Evolutionary conservation across 53 echinoderm and acorn worm genomes (phyloP).

Genomic region (Patiria pectinifera): DNA sequence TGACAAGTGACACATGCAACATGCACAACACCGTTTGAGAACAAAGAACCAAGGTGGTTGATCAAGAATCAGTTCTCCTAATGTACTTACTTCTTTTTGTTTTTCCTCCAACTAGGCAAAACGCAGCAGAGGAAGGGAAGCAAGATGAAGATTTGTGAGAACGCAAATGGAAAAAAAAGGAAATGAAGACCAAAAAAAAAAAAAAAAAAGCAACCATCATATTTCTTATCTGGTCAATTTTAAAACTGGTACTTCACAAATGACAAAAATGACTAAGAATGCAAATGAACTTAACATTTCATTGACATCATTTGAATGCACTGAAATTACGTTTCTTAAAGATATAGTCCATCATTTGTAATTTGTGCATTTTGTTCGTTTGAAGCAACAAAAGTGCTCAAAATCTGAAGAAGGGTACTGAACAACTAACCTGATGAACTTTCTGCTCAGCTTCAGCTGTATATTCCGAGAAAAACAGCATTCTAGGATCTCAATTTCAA

Average conservation of each 20-base stretch:
- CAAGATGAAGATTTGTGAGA: slow-evolving; percentile 9
- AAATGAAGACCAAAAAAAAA: slow-evolving; percentile 17
- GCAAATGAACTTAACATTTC: no score
- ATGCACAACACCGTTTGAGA: slow-evolving; percentile 14
- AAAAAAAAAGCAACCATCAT: background rate
- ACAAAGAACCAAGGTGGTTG: background rate
- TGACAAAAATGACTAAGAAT: no score
- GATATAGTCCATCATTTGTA: no score
- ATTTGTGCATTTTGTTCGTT: no score
- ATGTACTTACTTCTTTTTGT: slow-evolving; percentile 75
- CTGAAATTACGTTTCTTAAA: no score
- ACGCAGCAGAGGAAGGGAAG: slow-evolving; percentile 24
- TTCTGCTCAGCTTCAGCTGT: no score
- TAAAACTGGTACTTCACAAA: background rate
- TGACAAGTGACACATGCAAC: slow-evolving; percentile 3
- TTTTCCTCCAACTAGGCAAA: slow-evolving; percentile 75
- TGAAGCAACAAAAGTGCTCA: no score
- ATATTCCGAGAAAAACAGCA: no score
- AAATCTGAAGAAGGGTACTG: no score
- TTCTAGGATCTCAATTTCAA: no score
- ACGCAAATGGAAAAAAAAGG: background rate
- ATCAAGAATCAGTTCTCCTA: background rate
- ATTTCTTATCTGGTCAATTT: background rate
- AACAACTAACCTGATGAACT: no score
- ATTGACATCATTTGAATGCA: no score